These are phyloP conservation scores for Emydoidea blandingii DNA, from an alignment of 2,797 vertebrate species.

Conservation along the genomic window DNA sequence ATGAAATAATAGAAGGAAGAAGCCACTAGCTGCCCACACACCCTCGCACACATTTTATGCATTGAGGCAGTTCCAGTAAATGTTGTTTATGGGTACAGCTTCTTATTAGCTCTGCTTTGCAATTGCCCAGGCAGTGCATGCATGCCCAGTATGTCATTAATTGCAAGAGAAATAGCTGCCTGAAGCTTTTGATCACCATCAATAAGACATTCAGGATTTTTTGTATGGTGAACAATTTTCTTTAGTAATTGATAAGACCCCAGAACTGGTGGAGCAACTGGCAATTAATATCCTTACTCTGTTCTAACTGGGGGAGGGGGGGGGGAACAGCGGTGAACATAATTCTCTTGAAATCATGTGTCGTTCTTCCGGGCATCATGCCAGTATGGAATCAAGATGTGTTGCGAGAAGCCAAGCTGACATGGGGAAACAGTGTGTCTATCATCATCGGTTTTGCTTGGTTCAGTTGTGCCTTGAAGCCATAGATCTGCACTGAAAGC, in stretches of 20 bases:
- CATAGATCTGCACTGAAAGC: neutral
- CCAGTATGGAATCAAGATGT: constrained; percentile 52
- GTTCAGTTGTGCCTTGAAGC: constrained; percentile 60
- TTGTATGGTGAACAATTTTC: constrained; percentile 14
- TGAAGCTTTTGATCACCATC: constrained; percentile 46
- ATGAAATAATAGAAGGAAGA: constrained; percentile 11
- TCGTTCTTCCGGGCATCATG: constrained; percentile 20
- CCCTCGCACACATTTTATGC: neutral
- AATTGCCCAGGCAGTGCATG: neutral
- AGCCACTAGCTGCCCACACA: neutral
- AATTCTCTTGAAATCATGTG: neutral
- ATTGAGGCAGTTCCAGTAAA: neutral
- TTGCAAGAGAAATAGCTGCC: constrained; percentile 45
- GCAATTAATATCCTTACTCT: constrained; percentile 38
- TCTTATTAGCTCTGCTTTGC: constrained; percentile 47
- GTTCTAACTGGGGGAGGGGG: neutral
- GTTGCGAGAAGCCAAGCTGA: constrained; percentile 20
- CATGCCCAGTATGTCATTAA: constrained; percentile 42
- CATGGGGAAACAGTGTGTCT: neutral
- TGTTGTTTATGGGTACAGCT: neutral
- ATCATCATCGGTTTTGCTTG: constrained; percentile 42
- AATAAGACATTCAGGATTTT: constrained; percentile 36
- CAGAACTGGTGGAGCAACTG: constrained; percentile 55
- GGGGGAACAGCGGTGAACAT: neutral
- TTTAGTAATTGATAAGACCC: constrained; percentile 44